A percentile compares a stretch with the other conserved stretches of the same genome.
These are phyloP conservation scores for Troides helena DNA, from an alignment of 2,888 invertebrate species.

Conservation along the genomic window DNA sequence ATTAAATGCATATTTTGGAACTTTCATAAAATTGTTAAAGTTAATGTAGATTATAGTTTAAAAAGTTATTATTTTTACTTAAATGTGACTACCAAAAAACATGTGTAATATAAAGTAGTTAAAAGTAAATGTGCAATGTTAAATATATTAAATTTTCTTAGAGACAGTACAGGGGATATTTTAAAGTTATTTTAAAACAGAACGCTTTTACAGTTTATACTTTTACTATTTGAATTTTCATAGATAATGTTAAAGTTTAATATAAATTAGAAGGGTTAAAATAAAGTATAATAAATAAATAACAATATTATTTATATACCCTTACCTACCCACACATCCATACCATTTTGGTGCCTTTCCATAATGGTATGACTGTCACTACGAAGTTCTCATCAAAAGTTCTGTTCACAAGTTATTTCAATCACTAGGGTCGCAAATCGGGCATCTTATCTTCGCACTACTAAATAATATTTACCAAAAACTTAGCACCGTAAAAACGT, in stretches of 20 bases:
- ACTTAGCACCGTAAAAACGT: conserved; percentile 65
- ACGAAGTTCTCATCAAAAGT: conserved; percentile 50
- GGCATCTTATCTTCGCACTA: conserved; percentile 52
- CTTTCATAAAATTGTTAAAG: no score
- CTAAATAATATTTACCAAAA: conserved; percentile 46
- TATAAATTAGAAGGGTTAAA: not conserved
- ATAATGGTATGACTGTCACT: conserved; percentile 72
- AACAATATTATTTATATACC: conserved; percentile 52
- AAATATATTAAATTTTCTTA: no score
- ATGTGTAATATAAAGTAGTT: no score
- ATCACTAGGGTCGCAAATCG: conserved; percentile 46
- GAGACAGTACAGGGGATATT: not conserved
- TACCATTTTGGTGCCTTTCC: conserved; percentile 80
- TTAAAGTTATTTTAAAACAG: not conserved
- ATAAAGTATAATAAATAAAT: conserved; percentile 30
- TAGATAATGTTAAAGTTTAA: not conserved
- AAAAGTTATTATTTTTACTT: no score
- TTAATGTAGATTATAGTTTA: no score
- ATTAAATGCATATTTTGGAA: no score
- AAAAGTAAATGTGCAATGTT: no score
- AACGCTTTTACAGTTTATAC: not conserved
- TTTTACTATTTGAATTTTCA: not conserved
- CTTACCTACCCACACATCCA: conserved; percentile 82
- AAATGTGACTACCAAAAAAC: no score
- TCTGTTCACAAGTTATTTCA: conserved; percentile 46